phyloP scores from a whole-genome alignment of 2,888 invertebrate genomes.

The Cephus runcator region DNA sequence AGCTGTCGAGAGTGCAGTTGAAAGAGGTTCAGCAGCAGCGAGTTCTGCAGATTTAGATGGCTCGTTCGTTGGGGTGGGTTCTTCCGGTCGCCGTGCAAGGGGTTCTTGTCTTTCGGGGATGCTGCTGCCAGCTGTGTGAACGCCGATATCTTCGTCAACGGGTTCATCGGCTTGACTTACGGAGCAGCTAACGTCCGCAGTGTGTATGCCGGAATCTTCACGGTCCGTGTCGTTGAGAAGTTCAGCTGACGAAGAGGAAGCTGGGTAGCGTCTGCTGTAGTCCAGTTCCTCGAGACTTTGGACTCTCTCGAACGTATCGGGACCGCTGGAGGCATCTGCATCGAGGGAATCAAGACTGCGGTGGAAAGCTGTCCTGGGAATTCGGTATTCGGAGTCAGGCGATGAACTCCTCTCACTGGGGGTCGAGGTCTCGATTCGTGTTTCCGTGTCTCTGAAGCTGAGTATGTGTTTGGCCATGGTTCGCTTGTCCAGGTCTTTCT shows the following conservation, averaged over 20 bases:
- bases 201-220: conserved; percentile 84
- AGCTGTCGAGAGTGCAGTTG: background rate
- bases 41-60: background rate
- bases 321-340: conserved; percentile 67
- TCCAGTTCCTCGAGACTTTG: conserved; percentile 75
- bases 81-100: conserved; percentile 11
- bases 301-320: conserved; percentile 72
- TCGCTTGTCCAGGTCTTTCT: conserved; percentile 45
- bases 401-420: conserved; percentile 61
- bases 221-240: conserved; percentile 75
- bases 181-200: conserved; percentile 81
- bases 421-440: conserved; percentile 47
- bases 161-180: conserved; percentile 80
- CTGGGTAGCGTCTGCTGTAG: conserved; percentile 66
- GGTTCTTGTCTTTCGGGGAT: conserved; percentile 27
- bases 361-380: conserved; percentile 65
- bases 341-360: conserved; percentile 75
- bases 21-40: background rate
- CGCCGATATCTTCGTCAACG: conserved; percentile 66
- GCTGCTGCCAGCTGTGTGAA: background rate
- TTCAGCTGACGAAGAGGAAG: conserved; percentile 71
- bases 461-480: conserved; percentile 49
- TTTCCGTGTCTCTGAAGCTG: conserved; percentile 47
- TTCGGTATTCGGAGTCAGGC: conserved; percentile 59
- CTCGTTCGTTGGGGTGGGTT: background rate